phyloP scores from a whole-genome alignment of 2,113 vertebrate genomes.

The Platysteira castanea region DNA sequence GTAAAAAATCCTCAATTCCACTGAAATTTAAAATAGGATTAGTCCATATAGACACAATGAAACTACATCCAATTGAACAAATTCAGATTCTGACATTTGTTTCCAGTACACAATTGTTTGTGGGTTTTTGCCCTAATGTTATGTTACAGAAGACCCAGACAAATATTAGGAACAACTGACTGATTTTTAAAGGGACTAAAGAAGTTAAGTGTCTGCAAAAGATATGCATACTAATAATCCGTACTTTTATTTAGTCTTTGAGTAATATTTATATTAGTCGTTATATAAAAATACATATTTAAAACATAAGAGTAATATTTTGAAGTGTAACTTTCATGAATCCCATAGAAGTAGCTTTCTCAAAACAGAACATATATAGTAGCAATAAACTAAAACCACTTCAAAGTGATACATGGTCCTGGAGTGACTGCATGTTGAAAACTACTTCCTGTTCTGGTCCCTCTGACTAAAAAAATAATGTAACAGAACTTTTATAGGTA shows the following conservation, averaged over 20 bases:
- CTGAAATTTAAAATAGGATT: not conserved
- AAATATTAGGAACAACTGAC: not conserved
- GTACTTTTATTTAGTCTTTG: not conserved
- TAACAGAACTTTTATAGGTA: not conserved
- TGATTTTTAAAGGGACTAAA: not conserved
- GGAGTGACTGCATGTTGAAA: not conserved
- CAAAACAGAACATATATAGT: not conserved
- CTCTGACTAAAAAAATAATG: not conserved
- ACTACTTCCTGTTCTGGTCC: not conserved
- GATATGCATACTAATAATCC: not conserved
- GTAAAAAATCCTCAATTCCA: not conserved
- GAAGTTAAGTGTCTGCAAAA: not conserved
- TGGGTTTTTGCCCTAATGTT: fast-evolving
- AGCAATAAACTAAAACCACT: not conserved
- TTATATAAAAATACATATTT: not conserved
- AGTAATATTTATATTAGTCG: not conserved
- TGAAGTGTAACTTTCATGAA: not conserved
- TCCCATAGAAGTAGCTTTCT: not conserved
- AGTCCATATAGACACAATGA: not conserved
- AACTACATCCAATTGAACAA: not conserved
- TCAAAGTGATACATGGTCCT: not conserved
- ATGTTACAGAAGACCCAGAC: not conserved
- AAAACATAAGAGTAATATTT: not conserved
- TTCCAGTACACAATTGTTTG: not conserved
- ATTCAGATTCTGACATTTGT: not conserved